These are phyloP conservation scores for Typhlomys cinereus DNA, from an alignment of 2,113 vertebrate genomes.

Conservation along the genomic window DNA sequence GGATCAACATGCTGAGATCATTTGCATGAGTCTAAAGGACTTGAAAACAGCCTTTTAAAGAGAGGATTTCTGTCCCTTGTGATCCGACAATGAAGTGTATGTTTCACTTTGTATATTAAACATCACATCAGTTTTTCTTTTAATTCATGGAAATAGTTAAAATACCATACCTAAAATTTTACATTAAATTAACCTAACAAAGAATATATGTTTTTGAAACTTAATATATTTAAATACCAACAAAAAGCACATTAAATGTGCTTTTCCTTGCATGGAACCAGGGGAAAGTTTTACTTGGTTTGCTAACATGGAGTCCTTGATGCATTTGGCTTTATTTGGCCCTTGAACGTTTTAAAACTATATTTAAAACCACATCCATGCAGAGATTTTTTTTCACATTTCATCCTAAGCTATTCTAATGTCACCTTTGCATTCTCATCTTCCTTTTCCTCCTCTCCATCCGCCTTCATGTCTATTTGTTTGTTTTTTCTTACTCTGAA, in stretches of 20 bases:
- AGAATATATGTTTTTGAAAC: too few species aligned
- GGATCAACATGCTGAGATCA: constrained; percentile 70
- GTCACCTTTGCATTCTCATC: constrained; percentile 76
- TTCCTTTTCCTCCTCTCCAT: constrained; percentile 76
- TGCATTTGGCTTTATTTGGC: constrained; percentile 74
- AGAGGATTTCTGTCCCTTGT: constrained; percentile 59
- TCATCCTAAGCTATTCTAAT: constrained; percentile 83
- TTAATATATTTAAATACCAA: constrained; percentile 44
- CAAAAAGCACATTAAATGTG: constrained; percentile 69
- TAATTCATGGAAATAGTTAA: constrained; percentile 68
- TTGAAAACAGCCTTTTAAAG: constrained; percentile 66
- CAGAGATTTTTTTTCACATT: constrained; percentile 88
- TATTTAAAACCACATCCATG: constrained; percentile 87
- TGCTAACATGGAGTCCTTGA: constrained; percentile 64
- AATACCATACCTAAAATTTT: constrained; percentile 60
- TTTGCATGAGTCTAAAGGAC: constrained; percentile 69
- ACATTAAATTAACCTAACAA: constrained; percentile 66
- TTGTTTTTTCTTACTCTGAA: constrained; percentile 80
- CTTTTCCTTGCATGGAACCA: constrained; percentile 74
- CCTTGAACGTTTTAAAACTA: constrained; percentile 69
- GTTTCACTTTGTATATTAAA: constrained; percentile 60
- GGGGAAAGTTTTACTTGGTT: constrained; percentile 46
- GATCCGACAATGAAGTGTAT: neutral
- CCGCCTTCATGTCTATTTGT: constrained; percentile 81
- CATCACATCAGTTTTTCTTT: constrained; percentile 64